Conservation (phyloP, 2,888 invertebrate genomes). For the Eucriotettix oculatus region DNA sequence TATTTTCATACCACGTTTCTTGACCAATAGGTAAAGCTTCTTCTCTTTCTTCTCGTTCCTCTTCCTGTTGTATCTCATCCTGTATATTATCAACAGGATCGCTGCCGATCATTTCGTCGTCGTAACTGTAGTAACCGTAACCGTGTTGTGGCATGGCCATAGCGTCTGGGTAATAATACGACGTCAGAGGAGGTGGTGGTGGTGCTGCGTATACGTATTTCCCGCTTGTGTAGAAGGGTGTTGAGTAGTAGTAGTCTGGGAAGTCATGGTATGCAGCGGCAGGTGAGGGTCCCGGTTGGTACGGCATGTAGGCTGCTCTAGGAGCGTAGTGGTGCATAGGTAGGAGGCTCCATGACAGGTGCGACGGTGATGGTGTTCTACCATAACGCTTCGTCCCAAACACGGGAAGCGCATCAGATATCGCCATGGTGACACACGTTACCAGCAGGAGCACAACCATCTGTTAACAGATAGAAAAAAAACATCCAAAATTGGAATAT, state of each 20-base stretch:
- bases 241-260: conserved; percentile 31
- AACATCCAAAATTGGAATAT: no score
- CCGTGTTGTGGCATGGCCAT: conserved; percentile 22
- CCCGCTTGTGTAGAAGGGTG: conserved; percentile 23
- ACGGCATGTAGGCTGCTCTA: conserved; percentile 6
- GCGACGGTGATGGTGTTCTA: conserved; percentile 18
- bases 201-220: conserved; percentile 27
- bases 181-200: background rate
- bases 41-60: conserved; percentile 35
- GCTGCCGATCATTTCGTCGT: conserved; percentile 19
- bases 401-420: conserved; percentile 20
- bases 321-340: conserved; percentile 1
- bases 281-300: conserved; percentile 4
- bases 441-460: background rate
- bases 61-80: conserved; percentile 41
- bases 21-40: conserved; percentile 46
- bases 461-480: no score
- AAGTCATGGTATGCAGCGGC: conserved; percentile 19
- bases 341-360: background rate
- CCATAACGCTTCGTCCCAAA: conserved; percentile 27
- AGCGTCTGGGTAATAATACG: conserved; percentile 31
- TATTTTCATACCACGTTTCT: conserved; percentile 44
- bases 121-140: conserved; percentile 28
- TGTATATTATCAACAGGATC: conserved; percentile 36
- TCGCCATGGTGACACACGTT: conserved; percentile 19